Base-by-base conservation (phyloP, 2,113 vertebrate species). In the Caracal caracal region DNA sequence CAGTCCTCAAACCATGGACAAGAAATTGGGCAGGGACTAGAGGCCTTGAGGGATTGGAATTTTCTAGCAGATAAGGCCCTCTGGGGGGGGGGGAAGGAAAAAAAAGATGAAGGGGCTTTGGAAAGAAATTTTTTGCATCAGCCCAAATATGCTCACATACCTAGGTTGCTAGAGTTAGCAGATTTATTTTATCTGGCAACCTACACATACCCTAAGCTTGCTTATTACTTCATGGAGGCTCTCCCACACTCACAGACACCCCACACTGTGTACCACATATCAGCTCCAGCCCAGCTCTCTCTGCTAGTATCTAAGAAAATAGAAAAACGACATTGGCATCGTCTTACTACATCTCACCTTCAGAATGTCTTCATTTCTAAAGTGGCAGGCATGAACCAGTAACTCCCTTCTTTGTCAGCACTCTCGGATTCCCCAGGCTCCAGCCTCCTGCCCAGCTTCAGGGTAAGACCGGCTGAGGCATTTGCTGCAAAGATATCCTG, bases 341-440 rank as follows among this genome's bases (percentile, higher is more conserved):
- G 10, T 73, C 47, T 28, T 33, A 17, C 6, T 76, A 22, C 22
- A n/a, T 66, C 80, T 85, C 82, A 28, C 61, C 40, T 78, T 84
- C 73, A 66, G 53, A 76, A 76, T 68, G n/a, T 94, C n/a, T 90
- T 94, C 26, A 20, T 90, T 96, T 95, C 30, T 61, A 84, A 94
- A 79, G 49, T 7, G 30, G 43, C 73, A 76, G 70, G 4, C 56
- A 12, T 53, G 30, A 78, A 30, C 22, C 22, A 56, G 30, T 73
- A 81, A 43, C 81, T 81, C 85, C 20, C 81, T 43, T 51, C 37
- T 2, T 95, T 90, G 28, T 53, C 22, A 13, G 93, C 20, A 28
- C 24, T 68, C 37, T 90, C 73, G 80, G 35, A 26, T 35, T 56
- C 37, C 49, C 73, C 81, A 56, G 33, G 49, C 82, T 89, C 37